phyloP scores from a whole-genome alignment of 92 coral and sea anemone genomes.

The Heteractis magnifica region DNA sequence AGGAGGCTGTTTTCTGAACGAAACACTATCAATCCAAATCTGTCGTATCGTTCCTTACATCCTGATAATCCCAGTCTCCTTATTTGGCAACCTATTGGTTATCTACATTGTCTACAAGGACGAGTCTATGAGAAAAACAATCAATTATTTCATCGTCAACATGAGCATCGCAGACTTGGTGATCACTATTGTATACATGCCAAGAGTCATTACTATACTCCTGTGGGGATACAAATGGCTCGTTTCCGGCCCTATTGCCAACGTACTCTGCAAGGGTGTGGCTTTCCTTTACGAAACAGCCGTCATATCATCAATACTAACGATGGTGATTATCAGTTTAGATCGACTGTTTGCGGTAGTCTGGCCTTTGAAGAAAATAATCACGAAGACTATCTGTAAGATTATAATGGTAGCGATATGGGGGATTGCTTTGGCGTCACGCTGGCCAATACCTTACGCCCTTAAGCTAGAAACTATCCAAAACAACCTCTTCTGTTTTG shows the following conservation, averaged over 20 bases:
- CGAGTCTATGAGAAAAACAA: conserved; percentile 46
- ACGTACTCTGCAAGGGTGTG: conserved; percentile 41
- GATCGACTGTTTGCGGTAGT: conserved; percentile 67
- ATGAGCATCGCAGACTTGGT: conserved; percentile 61
- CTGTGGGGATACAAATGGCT: conserved; percentile 59
- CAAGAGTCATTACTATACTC: conserved; percentile 52
- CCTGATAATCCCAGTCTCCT: conserved; percentile 46
- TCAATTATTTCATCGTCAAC: conserved; percentile 58
- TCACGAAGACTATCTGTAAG: conserved; percentile 34
- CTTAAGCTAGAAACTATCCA: conserved; percentile 16
- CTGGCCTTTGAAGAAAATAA: conserved; percentile 42
- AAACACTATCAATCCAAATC: conserved; percentile 21
- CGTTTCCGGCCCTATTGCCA: conserved; percentile 32
- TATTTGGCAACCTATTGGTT: conserved; percentile 50
- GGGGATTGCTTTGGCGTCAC: conserved; percentile 41
- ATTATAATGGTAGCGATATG: conserved; percentile 37
- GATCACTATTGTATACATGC: conserved; percentile 63
- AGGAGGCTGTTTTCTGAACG: conserved; percentile 30
- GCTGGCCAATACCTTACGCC: conserved; percentile 56
- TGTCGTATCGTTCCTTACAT: conserved; percentile 42
- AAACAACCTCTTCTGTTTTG: conserved; percentile 29
- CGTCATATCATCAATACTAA: conserved; percentile 44
- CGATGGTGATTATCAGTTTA: conserved; percentile 58
- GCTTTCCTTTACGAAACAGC: conserved; percentile 51
- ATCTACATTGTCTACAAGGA: conserved; percentile 39